Evolutionary conservation across 2,888 invertebrate species (phyloP).

Genomic region (Mycalesis mineus): DNA sequence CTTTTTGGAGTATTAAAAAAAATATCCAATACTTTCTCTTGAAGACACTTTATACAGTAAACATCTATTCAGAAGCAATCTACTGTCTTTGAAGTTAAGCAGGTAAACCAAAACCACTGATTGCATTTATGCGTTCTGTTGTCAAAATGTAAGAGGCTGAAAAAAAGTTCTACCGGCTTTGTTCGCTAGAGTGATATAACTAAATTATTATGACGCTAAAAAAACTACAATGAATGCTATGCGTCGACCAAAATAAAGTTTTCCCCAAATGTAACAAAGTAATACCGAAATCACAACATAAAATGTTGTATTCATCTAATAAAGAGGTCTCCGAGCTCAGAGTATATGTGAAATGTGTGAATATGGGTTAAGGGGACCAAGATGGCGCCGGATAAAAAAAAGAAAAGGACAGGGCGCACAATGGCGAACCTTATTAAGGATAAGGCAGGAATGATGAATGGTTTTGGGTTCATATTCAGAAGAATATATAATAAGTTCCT

Average conservation of each 20-base stretch:
- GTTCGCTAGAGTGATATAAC: too few relatives aligned
- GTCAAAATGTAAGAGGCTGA: too few relatives aligned
- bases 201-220: too few relatives aligned
- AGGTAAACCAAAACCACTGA: too few relatives aligned
- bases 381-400: slow-evolving; percentile 36
- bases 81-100: too few relatives aligned
- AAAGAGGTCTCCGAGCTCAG: slow-evolving; percentile 29
- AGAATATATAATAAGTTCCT: slow-evolving; percentile 26
- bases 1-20: too few relatives aligned
- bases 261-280: slow-evolving; percentile 6
- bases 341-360: slow-evolving; percentile 32
- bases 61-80: too few relatives aligned
- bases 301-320: slow-evolving; percentile 27
- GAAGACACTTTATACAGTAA: too few relatives aligned
- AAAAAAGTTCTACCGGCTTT: too few relatives aligned
- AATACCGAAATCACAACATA: slow-evolving; percentile 18
- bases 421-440: slow-evolving; percentile 38
- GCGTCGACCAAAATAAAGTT: not conserved
- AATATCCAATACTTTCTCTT: too few relatives aligned
- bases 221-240: too few relatives aligned
- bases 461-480: slow-evolving; percentile 34
- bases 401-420: slow-evolving; percentile 34
- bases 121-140: too few relatives aligned
- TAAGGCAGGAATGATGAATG: slow-evolving; percentile 37
- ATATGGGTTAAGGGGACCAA: slow-evolving; percentile 32